Base-by-base conservation (phyloP, 2,113 vertebrate genomes). In the Tor tambroides region DNA sequence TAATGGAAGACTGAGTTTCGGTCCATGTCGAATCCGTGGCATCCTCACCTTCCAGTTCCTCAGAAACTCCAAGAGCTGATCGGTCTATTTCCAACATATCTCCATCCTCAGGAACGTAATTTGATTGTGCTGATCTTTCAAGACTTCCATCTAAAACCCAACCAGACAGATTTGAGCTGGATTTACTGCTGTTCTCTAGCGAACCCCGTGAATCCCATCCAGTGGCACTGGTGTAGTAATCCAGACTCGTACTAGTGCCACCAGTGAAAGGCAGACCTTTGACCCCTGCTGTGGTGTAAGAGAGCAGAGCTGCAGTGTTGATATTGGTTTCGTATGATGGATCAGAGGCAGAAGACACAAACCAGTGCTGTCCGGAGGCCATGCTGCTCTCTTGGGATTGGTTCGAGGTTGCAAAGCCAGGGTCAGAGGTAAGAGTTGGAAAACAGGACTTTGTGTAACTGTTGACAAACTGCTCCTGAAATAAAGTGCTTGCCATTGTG, bases 401-500 rank as follows among this genome's bases (percentile, higher is more conserved):
- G 92, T 96, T 95, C 19, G 49, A 51, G 15, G 49, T 51, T 15
- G 1, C 49, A 51, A 51, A 15, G 46, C 94, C 93, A 43, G 95
- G 92, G 43, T 95, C 94, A 71, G 94, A 91, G 88, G 94, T 94
- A 14, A 95, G 92, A 21, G 93, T 94, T 46, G 93, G 94, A 92
- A 96, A 96, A 83, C 95, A 95, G 80, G 95, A 94, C 91, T 96
- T 97, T 93, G 96, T 95, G 90, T 96, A 96, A 92, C 95, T 96
- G 93, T 94, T 95, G 86, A 96, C 95, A 91, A 97, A 96, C 93
- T 96, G 96, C 90, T 97, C 96, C 90, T 96, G 96, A 32, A 96
- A 94, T 90, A 96, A 96, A 78, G 96, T 95, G 91, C 94, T 95
- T 71, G 96, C 94, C 94, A 96, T 96, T 83, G 96, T 94, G 89